Conservation (phyloP, 2,888 invertebrate genomes). For the Rhamphomyia laevipes region DNA sequence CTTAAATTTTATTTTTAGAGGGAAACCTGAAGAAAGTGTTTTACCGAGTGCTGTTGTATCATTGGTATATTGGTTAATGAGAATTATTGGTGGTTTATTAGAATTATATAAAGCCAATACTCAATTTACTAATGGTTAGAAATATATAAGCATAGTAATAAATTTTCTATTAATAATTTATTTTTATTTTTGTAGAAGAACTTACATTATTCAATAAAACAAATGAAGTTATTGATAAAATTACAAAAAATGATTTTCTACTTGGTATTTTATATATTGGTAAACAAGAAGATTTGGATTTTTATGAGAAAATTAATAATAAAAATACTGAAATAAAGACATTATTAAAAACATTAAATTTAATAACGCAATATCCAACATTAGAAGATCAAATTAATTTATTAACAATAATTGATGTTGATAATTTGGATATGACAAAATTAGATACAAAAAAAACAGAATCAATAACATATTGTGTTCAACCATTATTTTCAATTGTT, state of each 20-base stretch:
- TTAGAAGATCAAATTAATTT: conserved; percentile 29
- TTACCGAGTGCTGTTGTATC: conserved; percentile 74
- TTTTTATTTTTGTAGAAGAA: conserved; percentile 21
- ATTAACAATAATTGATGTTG: conserved; percentile 30
- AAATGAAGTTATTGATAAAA: conserved; percentile 51
- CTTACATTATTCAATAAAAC: conserved; percentile 59
- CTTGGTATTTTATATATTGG: conserved; percentile 74
- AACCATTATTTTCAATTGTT: conserved; percentile 73
- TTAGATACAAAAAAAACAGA: conserved; percentile 48
- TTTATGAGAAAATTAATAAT: conserved; percentile 51
- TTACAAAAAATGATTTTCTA: conserved; percentile 61
- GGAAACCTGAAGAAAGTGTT: conserved; percentile 78
- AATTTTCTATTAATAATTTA: neutral
- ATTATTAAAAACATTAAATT: conserved; percentile 27
- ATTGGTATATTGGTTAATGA: conserved; percentile 68
- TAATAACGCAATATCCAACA: conserved; percentile 22
- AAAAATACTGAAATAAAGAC: conserved; percentile 46
- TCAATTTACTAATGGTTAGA: conserved; percentile 18
- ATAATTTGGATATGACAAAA: conserved; percentile 28
- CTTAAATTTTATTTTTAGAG: conserved; percentile 47
- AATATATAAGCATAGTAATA: neutral
- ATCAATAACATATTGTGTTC: conserved; percentile 60
- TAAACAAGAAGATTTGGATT: conserved; percentile 66
- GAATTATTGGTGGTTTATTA: conserved; percentile 45
- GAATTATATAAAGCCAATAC: conserved; percentile 29